Conservation (phyloP, 2,888 invertebrate species). For the Drosophila limbata region DNA sequence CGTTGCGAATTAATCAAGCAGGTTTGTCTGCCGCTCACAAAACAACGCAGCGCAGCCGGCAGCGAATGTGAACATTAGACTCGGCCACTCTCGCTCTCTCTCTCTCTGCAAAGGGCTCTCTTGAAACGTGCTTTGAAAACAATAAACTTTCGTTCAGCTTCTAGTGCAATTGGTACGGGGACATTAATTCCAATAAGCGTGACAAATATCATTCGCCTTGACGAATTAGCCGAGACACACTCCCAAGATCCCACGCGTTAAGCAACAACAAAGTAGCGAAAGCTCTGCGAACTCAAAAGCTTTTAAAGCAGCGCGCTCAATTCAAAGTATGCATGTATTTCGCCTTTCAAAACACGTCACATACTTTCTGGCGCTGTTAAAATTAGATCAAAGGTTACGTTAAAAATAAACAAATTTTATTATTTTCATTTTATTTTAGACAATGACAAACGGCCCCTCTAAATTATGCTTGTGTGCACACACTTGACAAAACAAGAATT, state of each 20-base stretch:
- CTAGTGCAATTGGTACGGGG: conserved; percentile 1
- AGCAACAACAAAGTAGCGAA: conserved; percentile 6
- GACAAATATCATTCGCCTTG: conserved; percentile 39
- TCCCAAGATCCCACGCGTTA: conserved; percentile 36
- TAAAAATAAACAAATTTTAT: conserved; percentile 43
- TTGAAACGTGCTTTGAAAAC: conserved; percentile 30
- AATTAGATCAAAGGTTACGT: conserved; percentile 28
- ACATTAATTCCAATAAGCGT: conserved; percentile 6
- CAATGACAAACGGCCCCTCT: conserved; percentile 17
- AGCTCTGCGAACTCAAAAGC: conserved; percentile 25
- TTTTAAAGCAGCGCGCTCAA: conserved; percentile 3
- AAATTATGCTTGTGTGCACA: conserved; percentile 18
- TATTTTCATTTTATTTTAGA: neutral
- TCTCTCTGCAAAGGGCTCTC: conserved; percentile 9
- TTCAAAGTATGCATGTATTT: neutral
- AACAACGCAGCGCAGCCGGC: conserved; percentile 19
- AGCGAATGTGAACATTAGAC: conserved; percentile 64
- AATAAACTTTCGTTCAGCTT: conserved; percentile 37
- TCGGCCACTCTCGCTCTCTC: conserved; percentile 22
- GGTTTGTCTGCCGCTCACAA: conserved; percentile 38
- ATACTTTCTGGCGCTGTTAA: conserved; percentile 14
- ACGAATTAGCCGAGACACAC: conserved; percentile 39
- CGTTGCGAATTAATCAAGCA: conserved; percentile 55
- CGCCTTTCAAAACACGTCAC: neutral
- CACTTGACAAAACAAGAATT: conserved; percentile 25